Conservation (phyloP, 2,113 vertebrate species). For the Proterorhinus semilunaris region DNA sequence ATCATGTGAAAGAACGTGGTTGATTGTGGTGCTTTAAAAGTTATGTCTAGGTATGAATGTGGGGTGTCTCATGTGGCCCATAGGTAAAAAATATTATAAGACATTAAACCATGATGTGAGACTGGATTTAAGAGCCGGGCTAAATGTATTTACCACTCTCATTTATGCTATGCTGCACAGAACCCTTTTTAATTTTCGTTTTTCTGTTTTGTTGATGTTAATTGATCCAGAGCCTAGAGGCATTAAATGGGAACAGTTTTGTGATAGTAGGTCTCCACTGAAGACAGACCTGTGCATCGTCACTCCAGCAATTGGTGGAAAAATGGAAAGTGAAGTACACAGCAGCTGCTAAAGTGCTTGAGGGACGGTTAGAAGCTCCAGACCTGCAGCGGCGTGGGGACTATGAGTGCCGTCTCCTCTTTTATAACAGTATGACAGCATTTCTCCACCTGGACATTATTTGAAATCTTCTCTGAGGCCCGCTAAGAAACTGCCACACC, state of each 20-base stretch:
- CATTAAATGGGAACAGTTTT: too few relatives aligned
- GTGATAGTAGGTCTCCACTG: too few relatives aligned
- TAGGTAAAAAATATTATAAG: too few relatives aligned
- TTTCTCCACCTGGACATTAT: slow-evolving; percentile 26
- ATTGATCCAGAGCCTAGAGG: too few relatives aligned
- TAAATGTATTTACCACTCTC: too few relatives aligned
- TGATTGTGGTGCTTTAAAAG: slow-evolving; percentile 21
- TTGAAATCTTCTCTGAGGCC: background rate
- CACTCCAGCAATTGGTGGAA: slow-evolving; percentile 5
- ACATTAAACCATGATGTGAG: too few relatives aligned
- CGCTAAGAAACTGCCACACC: slow-evolving; percentile 46
- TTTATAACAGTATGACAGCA: slow-evolving; percentile 13
- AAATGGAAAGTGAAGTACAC: slow-evolving; percentile 26
- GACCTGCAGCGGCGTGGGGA: slow-evolving; percentile 18
- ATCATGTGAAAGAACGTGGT: slow-evolving; percentile 15
- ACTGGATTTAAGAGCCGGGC: too few relatives aligned
- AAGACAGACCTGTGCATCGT: too few relatives aligned
- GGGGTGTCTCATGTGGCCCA: too few relatives aligned
- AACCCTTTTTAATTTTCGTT: too few relatives aligned
- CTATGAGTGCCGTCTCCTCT: slow-evolving; percentile 25
- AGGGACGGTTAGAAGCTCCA: slow-evolving; percentile 53
- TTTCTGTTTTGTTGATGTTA: too few relatives aligned
- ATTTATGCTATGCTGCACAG: too few relatives aligned
- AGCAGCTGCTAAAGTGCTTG: slow-evolving; percentile 56
- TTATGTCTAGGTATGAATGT: background rate